phyloP scores from a whole-genome alignment of 2,888 invertebrate genomes.

The Drosophila anomalata region DNA sequence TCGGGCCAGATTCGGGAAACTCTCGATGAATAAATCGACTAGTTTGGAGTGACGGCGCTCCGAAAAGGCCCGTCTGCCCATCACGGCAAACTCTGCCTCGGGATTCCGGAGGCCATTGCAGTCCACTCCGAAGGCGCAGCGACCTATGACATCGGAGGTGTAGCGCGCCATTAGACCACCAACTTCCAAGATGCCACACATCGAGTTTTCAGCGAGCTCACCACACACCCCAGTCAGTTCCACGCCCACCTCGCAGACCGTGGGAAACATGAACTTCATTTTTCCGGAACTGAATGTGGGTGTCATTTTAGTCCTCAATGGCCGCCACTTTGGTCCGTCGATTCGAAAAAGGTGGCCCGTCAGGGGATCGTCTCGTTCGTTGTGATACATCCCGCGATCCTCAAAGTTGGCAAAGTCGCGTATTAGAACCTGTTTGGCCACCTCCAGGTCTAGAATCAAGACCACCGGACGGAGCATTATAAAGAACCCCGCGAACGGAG shows the following conservation, averaged over 20 bases:
- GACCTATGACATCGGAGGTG: constrained; percentile 85
- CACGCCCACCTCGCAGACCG: constrained; percentile 64
- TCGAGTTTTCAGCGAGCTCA: constrained; percentile 54
- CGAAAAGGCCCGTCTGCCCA: constrained; percentile 65
- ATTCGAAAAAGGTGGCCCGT: constrained; percentile 79
- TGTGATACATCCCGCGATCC: constrained; percentile 78
- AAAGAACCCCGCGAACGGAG: constrained; percentile 72
- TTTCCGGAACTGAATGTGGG: constrained; percentile 84
- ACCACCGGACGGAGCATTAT: constrained; percentile 73
- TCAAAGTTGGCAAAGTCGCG: constrained; percentile 78
- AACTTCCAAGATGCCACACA: constrained; percentile 63
- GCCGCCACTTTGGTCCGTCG: constrained; percentile 82
- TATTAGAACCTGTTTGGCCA: constrained; percentile 67
- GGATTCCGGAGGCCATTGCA: constrained; percentile 82
- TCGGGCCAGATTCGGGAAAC: constrained; percentile 61
- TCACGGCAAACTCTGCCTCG: constrained; percentile 78
- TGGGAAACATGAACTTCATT: constrained; percentile 84
- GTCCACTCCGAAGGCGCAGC: constrained; percentile 84
- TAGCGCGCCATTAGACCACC: constrained; percentile 82
- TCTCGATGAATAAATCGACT: constrained; percentile 55
- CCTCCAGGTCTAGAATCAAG: constrained; percentile 60
- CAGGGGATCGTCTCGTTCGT: constrained; percentile 82
- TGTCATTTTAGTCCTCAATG: constrained; percentile 83
- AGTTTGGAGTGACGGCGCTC: constrained; percentile 46
- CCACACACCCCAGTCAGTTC: constrained; percentile 48